A percentile compares a stretch with the other conserved stretches of the same genome.
Conservation (phyloP, 2,888 invertebrate species). For the Rhodophaea formosa region DNA sequence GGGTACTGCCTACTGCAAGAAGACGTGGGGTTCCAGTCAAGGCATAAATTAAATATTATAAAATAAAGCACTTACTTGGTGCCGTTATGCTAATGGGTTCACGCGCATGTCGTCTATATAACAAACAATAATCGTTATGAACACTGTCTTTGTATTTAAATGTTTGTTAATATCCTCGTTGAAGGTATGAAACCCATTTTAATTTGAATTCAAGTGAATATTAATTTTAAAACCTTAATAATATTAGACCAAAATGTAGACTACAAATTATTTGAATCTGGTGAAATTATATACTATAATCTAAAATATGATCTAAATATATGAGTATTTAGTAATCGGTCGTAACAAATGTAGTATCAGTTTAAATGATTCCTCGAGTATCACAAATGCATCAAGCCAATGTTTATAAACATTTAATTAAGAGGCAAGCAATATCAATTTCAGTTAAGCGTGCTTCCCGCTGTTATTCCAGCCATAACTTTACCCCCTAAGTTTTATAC, state of each 20-base stretch:
- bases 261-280: not conserved
- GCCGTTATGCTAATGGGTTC: conserved; percentile 6
- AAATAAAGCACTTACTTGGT: conserved; percentile 1
- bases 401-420: not conserved
- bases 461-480: conserved; percentile 22
- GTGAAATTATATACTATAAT: not conserved
- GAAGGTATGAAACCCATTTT: not conserved
- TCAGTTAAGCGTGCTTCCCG: conserved; percentile 15
- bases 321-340: too few relatives aligned
- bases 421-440: conserved; percentile 9
- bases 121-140: not conserved
- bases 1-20: conserved; percentile 61
- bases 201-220: not conserved
- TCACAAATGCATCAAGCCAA: not conserved
- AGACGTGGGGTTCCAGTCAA: conserved; percentile 23
- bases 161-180: not conserved
- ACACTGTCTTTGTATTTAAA: not conserved
- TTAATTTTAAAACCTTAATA: not conserved
- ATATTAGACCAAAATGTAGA: not conserved
- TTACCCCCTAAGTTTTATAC: conserved; percentile 57
- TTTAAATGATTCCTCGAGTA: too few relatives aligned
- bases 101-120: conserved; percentile 5
- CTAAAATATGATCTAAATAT: not conserved
- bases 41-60: conserved; percentile 1
- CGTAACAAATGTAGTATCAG: too few relatives aligned